Conservation (phyloP, 1,140 invertebrate species). For the Trichonephila clavipes region DNA sequence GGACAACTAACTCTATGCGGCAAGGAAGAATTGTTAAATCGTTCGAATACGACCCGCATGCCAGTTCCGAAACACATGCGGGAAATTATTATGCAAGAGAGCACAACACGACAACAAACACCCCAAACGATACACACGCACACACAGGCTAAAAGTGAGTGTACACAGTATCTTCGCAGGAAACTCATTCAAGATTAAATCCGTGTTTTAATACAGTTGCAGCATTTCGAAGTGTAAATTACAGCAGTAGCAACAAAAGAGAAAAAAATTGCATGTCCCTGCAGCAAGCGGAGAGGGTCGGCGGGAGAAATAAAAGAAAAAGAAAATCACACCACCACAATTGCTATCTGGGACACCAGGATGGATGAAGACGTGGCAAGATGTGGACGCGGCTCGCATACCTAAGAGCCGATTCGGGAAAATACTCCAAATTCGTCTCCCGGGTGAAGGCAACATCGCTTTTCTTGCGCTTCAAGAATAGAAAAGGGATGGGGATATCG, state of each 20-base stretch:
- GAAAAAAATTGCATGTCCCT: neutral
- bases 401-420: neutral
- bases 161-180: neutral
- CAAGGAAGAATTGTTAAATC: too few relatives aligned
- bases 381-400: constrained; percentile 10
- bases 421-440: constrained; percentile 47
- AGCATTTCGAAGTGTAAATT: constrained; percentile 32
- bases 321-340: neutral
- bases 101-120: neutral
- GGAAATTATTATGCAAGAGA: neutral
- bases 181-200: constrained; percentile 35
- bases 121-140: neutral
- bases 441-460: neutral
- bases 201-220: constrained; percentile 13
- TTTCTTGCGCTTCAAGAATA: neutral
- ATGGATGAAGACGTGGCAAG: neutral
- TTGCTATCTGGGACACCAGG: neutral
- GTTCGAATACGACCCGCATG: neutral
- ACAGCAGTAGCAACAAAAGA: neutral
- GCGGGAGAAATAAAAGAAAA: neutral
- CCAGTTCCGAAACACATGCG: neutral
- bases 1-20: too few relatives aligned
- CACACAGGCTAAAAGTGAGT: too few relatives aligned
- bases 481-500: neutral
- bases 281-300: neutral